Evolutionary conservation across 2,797 vertebrate genomes (phyloP).

Genomic region (Labroides dimidiatus): DNA sequence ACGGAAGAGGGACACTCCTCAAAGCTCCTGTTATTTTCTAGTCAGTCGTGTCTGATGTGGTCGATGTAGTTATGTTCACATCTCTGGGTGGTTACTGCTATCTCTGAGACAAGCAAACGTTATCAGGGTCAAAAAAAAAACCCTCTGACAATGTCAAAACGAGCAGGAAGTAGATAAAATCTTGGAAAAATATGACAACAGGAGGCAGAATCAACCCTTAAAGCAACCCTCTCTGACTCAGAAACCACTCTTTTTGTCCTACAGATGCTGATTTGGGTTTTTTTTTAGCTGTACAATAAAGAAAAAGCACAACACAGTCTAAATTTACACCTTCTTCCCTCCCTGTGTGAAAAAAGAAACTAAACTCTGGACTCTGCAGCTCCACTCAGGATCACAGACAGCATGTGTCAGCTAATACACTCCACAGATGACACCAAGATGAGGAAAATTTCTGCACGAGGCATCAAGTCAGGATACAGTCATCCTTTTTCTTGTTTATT

Average conservation of each 20-base stretch:
- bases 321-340: constrained; percentile 37
- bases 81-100: constrained; percentile 44
- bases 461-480: constrained; percentile 18
- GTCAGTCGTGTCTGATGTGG: constrained; percentile 35
- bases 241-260: neutral
- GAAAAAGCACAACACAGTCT: constrained; percentile 17
- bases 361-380: neutral
- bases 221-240: neutral
- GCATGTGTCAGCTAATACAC: constrained; percentile 32
- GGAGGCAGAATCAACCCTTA: neutral
- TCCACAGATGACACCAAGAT: constrained; percentile 21
- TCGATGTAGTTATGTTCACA: constrained; percentile 32
- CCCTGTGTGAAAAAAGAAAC: constrained; percentile 25
- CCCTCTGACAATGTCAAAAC: constrained; percentile 1
- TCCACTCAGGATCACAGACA: constrained; percentile 16
- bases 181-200: constrained; percentile 9
- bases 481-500: constrained; percentile 35
- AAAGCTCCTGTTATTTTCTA: constrained; percentile 54
- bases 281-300: constrained; percentile 41
- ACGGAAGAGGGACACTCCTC: constrained; percentile 52
- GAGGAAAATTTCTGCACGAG: neutral
- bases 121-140: neutral
- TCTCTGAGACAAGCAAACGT: constrained; percentile 29
- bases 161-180: constrained; percentile 14
- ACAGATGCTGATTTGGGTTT: constrained; percentile 36